Evolutionary conservation across 2,113 vertebrate genomes (phyloP), one percentile per base, ranked within the genome.

Genomic region (Vireo altiloquus): DNA sequence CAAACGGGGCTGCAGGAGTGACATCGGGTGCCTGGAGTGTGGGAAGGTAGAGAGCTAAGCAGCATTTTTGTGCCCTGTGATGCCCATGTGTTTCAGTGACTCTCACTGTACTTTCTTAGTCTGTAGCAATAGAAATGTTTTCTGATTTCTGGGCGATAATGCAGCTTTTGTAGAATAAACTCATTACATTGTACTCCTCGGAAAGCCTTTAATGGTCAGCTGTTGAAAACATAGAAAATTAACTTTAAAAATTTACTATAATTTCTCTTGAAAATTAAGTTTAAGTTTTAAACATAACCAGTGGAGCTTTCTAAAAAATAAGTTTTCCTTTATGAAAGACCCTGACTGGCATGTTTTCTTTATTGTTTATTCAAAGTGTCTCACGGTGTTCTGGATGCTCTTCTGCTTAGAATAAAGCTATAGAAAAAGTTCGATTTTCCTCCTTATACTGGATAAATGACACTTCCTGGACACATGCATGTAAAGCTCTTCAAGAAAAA

Each of bases 161-260:
- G 14, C 24, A 22, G 44, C 24, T 94, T 89, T 61, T n/a, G 19
- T 35, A 28, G n/a, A 2, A 1, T 65, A 25, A 83, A 35, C 27
- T 82, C 8, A 0, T 40, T 54, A 0, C 0, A 0, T 44, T 82
- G 49, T 72, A 25, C 13, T 75, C 11, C 27, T 81, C 1, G 3
- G 42, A 46, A 66, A 66, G 7, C 13, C 6, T 61, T 76, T 52
- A 44, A 8, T 17, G 39, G 27, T 81, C 79, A 83, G 52, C 15
- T 95, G 7, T 44, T 78, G 40, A 39, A 96, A 88, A 78, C 13
- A 13, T 5, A 27, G 17, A 57, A 72, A 60, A 46, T 10, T 0
- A 40, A 40, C 49, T 85, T 75, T 3, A 50, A 63, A 76, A 39
- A 44, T 9, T 12, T 17, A 11, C 2, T 37, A 18, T 44, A 59